Evolutionary conservation across 2,797 vertebrate species (phyloP), one percentile per base, ranked within the genome.

Genomic region (Taenioides sp.): DNA sequence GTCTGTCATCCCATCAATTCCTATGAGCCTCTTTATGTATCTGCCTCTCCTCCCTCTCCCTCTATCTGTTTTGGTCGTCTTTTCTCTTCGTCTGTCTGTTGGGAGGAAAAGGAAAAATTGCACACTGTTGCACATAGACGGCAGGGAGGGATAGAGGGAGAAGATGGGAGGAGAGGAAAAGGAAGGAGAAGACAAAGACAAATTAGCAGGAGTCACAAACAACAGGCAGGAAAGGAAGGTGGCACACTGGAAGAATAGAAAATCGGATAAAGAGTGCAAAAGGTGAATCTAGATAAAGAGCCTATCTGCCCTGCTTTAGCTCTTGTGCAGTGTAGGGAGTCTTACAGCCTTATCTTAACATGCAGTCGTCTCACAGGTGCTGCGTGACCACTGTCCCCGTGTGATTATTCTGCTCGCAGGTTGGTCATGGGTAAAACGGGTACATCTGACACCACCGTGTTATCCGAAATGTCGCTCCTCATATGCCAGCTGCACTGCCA

Each of bases 1-100:
- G 80, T 75, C 83, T 88, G 87, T 91, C 89, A 87, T 86, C 84
- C 86, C 85, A 85, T 90, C 86, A 91, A 86, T 86, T 86, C 84
- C 85, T 84, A 77, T 79, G 82, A 72, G 82, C 65, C 81, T 83
- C 78, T 86, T 88, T 85, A 88, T 78, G 78, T 74, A 69, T 91
- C 83, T 89, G 79, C 71, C 80, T 78, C 79, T 84, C 73, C 71
- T 74, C 72, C 74, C 66, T 65, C 73, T 81, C 67, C 74, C 68
- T 71, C 43, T 70, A 27, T 82, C 80, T 64, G 61, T 87, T 52
- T 84, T 84, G 71, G 77, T 79, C 79, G 70, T 73, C 84, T 77
- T 67, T 72, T 79, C 69, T 85, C 78, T 78, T 81, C 80, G 78
- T 86, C 82, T 84, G 81, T 87, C 87, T 87, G 66, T 65, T 73